Evolutionary conservation across 2,113 vertebrate species (phyloP), one percentile per base, ranked within the genome.

Genomic region (Eonycteris spelaea): DNA sequence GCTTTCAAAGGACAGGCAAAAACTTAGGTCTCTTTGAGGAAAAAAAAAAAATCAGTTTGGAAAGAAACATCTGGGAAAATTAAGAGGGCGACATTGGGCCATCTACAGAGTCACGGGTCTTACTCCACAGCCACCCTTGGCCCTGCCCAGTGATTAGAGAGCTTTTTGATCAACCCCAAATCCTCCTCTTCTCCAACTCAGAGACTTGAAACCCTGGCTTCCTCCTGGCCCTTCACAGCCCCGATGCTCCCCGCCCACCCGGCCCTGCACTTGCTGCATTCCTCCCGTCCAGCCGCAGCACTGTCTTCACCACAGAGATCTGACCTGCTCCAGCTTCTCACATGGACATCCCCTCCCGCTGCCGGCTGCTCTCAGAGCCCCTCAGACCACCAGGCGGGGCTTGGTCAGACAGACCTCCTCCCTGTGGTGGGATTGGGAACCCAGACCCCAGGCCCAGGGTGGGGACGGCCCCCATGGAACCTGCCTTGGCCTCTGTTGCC

Each of bases 381-480:
- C 53, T 22, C 24, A 57, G 35, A 57, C 24, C 16, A 0, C 16
- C 5, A 12, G 45, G 55, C 3, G 5, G 30, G 51, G 15, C 57
- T 26, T 14, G 9, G 30, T 24, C 70, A 68, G 48, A 57, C 0
- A 13, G 78, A n/a, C 33, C 26, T 21, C 61, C 14, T 68, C 71
- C 15, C 5, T 0, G 11, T 9, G 19, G 16, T 28, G 38, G 30
- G 13, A 16, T 55, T 10, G 43, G 2, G 35, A 30, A 21, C 21
- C 8, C 26, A 53, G 30, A 48, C 7, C 16, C 38, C 4, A 24
- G 71, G 33, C 19, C 67, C 21, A 0, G 19, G 48, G 53, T 0
- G 1, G 16, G 8, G 6, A 59, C 0, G 1, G 48, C n/a, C 40
- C 38, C 24, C 26, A 7, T 0, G 0, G 74, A n/a, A 8, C 83